These are phyloP conservation scores for Lysiphlebus fabarum DNA, from an alignment of 1,140 invertebrate genomes.

Conservation along the genomic window DNA sequence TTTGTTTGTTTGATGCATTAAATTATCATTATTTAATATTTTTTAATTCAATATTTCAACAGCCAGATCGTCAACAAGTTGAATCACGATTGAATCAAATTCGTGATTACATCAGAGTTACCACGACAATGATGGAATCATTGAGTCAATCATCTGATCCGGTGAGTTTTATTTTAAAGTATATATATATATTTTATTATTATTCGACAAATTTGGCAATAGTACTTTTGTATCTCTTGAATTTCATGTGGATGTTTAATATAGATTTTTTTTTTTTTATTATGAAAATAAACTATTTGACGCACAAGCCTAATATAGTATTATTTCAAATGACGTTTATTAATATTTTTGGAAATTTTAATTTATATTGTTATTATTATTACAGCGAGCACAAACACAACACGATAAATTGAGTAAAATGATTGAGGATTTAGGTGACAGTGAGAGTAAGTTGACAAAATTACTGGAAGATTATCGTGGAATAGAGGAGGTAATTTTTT, in stretches of 20 bases:
- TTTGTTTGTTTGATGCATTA: not conserved
- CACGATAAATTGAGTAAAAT: conserved; percentile 49
- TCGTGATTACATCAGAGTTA: conserved; percentile 62
- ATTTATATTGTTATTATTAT: conserved; percentile 18
- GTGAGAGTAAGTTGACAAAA: conserved; percentile 48
- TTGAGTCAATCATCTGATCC: conserved; percentile 62
- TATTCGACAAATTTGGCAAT: conserved; percentile 1
- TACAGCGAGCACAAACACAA: conserved; percentile 45
- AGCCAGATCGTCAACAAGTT: conserved; percentile 58
- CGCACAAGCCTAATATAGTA: no score
- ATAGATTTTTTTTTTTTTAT: conserved; percentile 18
- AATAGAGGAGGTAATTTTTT: conserved; percentile 42
- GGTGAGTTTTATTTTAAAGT: conserved; percentile 48
- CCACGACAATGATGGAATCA: conserved; percentile 61
- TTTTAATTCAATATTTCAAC: conserved; percentile 17
- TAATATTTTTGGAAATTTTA: not conserved
- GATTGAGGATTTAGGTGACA: conserved; percentile 52
- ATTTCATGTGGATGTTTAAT: conserved; percentile 14
- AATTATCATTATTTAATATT: conserved; percentile 6
- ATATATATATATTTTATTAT: no score
- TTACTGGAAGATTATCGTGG: conserved; percentile 46
- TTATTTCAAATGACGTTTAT: no score
- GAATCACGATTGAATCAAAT: conserved; percentile 62
- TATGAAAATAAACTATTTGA: not conserved
- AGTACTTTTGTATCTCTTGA: no score